Evolutionary conservation across 2,888 invertebrate species (phyloP).

Genomic region (Agrotis ipsilon): DNA sequence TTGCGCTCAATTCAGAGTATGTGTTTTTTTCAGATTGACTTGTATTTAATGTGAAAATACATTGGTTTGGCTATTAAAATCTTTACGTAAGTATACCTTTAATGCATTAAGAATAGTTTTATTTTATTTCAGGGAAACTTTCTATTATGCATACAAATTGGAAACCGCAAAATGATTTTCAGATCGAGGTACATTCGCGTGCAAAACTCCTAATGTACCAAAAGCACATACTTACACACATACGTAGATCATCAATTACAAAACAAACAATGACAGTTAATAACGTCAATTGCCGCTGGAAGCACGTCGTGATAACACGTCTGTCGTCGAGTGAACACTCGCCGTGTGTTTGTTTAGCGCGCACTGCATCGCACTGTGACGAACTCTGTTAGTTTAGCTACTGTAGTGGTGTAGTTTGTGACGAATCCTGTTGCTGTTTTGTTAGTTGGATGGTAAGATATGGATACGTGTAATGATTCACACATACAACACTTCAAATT

Average conservation of each 20-base stretch:
- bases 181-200: not conserved
- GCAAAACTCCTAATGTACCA: not conserved
- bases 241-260: constrained; percentile 6
- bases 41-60: too few species aligned
- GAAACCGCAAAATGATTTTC: not conserved
- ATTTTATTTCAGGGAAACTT: too few species aligned
- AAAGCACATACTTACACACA: not conserved
- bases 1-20: too few species aligned
- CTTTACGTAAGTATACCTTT: too few species aligned
- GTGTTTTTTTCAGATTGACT: too few species aligned
- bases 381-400: constrained; percentile 20
- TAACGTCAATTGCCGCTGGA: constrained; percentile 23
- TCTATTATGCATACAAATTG: not conserved
- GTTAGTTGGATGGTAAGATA: constrained; percentile 1
- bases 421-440: constrained; percentile 12
- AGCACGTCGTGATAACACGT: constrained; percentile 54
- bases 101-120: too few species aligned
- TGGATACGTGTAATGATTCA: not conserved
- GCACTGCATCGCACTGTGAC: constrained; percentile 8
- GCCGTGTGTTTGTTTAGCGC: constrained; percentile 51
- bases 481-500: too few species aligned
- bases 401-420: constrained; percentile 10
- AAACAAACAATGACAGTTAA: constrained; percentile 42
- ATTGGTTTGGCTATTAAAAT: too few species aligned
- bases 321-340: constrained; percentile 3